Conservation (phyloP, 2,113 vertebrate species). For the Rhineura floridana region DNA sequence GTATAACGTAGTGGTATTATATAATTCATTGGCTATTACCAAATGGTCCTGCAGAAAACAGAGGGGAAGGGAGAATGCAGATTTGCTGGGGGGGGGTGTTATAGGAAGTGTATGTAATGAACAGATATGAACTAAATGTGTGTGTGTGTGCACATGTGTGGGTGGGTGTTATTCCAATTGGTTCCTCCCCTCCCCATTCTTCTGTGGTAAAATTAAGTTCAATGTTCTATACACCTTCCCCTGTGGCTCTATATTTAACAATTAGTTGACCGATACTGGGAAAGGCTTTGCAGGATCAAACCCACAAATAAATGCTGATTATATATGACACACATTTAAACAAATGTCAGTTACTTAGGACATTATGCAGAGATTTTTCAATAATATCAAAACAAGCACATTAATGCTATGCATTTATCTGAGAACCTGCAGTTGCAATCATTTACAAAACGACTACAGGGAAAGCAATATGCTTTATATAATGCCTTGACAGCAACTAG, state of each 20-base stretch:
- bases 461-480: slow-evolving; percentile 8
- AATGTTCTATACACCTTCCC: not conserved
- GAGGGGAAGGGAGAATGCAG: no score
- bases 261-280: no score
- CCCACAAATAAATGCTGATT: not conserved
- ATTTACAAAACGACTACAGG: not conserved
- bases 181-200: no score
- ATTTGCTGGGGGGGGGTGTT: no score
- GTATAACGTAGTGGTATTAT: no score
- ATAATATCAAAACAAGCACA: not conserved
- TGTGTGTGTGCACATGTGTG: no score
- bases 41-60: no score
- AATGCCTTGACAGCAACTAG: not conserved
- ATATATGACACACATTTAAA: slow-evolving; percentile 3
- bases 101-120: no score
- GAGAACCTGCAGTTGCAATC: not conserved
- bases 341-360: not conserved
- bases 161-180: no score
- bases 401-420: slow-evolving; percentile 3
- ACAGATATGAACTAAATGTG: no score
- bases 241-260: not conserved
- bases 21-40: no score
- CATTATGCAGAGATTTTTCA: not conserved
- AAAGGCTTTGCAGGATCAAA: not conserved
- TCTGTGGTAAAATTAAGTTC: no score